Conservation (phyloP, 2,888 invertebrate species). For the Meiosimyza decipiens region DNA sequence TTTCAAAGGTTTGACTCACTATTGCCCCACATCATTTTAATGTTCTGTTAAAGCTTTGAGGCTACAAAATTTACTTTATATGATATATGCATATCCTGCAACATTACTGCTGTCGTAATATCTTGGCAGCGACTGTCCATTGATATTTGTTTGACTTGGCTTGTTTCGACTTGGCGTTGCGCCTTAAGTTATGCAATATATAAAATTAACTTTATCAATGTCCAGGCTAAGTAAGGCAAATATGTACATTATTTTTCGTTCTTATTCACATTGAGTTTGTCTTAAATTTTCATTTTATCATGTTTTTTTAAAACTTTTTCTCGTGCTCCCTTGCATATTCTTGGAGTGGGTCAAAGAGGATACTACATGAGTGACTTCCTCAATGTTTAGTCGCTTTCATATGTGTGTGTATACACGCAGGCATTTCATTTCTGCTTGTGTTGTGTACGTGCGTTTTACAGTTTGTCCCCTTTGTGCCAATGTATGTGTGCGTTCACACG, state of each 20-base stretch:
- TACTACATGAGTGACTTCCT: not conserved
- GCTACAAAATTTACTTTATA: no score
- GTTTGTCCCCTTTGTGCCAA: not conserved
- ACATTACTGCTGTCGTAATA: no score
- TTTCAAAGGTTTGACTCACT: no score
- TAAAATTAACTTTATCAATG: conserved; percentile 18
- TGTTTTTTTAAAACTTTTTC: no score
- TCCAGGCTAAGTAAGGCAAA: not conserved
- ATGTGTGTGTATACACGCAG: not conserved
- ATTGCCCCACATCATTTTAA: no score
- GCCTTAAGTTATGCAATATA: conserved; percentile 30
- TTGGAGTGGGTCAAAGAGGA: no score
- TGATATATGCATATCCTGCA: no score
- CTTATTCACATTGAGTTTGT: not conserved
- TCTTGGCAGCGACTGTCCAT: not conserved
- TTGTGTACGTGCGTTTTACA: not conserved
- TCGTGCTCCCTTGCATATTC: no score
- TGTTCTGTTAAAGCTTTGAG: no score
- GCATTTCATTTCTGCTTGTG: conserved; percentile 12
- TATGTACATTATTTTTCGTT: not conserved
- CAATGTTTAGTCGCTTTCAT: not conserved
- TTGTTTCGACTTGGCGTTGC: conserved; percentile 12
- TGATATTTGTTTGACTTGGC: not conserved
- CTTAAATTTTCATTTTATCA: no score
- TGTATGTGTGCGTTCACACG: not conserved